These are phyloP conservation scores for Lasaia peninsularis DNA, from an alignment of 1,140 invertebrate species.

Conservation along the genomic window DNA sequence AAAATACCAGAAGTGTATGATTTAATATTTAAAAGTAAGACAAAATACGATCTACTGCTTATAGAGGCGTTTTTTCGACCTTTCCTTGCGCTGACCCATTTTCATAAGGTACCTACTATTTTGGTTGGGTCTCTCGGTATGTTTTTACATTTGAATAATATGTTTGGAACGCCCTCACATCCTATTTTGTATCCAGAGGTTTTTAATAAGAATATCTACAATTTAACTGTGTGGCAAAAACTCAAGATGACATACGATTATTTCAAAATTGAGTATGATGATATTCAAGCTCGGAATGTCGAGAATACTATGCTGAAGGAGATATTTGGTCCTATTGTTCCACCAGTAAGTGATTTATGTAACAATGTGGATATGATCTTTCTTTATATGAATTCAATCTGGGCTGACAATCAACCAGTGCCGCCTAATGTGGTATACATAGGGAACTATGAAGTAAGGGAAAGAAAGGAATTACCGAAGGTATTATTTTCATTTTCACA, in stretches of 20 bases:
- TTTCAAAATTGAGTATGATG: neutral
- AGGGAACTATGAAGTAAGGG: conserved; percentile 9
- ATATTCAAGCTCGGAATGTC: neutral
- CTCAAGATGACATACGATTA: conserved; percentile 14
- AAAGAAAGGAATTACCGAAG: conserved; percentile 12
- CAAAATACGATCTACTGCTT: neutral
- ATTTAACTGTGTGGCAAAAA: neutral
- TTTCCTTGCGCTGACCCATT: neutral
- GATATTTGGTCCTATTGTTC: neutral
- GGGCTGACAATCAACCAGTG: conserved; percentile 17
- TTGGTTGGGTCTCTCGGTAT: neutral
- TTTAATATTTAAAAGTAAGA: neutral
- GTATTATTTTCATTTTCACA: too few species aligned
- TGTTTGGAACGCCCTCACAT: neutral
- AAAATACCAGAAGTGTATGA: neutral
- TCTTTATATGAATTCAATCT: conserved; percentile 14
- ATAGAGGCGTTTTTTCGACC: neutral
- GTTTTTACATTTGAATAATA: neutral
- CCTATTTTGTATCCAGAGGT: neutral
- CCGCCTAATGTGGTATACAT: conserved; percentile 20
- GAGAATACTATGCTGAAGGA: neutral
- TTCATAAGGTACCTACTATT: conserved; percentile 9
- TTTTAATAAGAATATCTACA: neutral
- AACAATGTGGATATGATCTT: conserved; percentile 21
- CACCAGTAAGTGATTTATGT: neutral